Base-by-base conservation (phyloP, 2,888 invertebrate species). In the Quadroppia sp. region DNA sequence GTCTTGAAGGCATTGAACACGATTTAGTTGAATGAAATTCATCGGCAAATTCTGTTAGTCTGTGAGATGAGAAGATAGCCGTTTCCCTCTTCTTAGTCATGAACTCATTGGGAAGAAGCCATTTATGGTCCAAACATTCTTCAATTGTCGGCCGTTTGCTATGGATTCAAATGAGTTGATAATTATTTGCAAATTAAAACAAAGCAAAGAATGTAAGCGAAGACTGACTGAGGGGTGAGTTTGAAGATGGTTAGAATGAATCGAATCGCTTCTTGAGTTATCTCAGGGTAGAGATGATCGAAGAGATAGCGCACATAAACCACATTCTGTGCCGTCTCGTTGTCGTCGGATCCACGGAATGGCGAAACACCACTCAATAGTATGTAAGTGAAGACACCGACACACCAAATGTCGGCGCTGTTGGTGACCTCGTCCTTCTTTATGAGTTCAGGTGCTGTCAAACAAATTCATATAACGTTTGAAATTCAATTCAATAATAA, bases 201-300 rank as follows among this genome's bases (percentile, higher is more conserved):
- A 45, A 17, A 11, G 23, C 11, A 48, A 1, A n/a, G 76, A 67
- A 70, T 71, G 1, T 40, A 30, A 72, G 15, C 11, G 30, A 48
- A 45, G 48, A 83, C 86, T 85, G 85, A 92, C 91, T 89, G 88
- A 42, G 98, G 95, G 77, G 92, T 89, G 79, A 94, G 89, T 85
- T 97, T 97, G 85, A 99, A 92, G 76, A 96, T 85, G 82, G 92
- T 89, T 91, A 95, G 96, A 78, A 98, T 87, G 86, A 99, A 98
- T 79, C 95, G 86, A 7, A 92, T 90, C 6, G 90, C 91, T 83
- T 94, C 94, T 83, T 93, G 95, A 53, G 94, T 93, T 72, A 95
- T 89, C 83, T 96, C 96, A 81, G 92, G 93, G 82, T 90, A 96
- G 13, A 99, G 87, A 82, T 94, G 89, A 80, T 96, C 96, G 81